Evolutionary conservation across 2,888 invertebrate species (phyloP).

Genomic region (Notodonta dromedarius): DNA sequence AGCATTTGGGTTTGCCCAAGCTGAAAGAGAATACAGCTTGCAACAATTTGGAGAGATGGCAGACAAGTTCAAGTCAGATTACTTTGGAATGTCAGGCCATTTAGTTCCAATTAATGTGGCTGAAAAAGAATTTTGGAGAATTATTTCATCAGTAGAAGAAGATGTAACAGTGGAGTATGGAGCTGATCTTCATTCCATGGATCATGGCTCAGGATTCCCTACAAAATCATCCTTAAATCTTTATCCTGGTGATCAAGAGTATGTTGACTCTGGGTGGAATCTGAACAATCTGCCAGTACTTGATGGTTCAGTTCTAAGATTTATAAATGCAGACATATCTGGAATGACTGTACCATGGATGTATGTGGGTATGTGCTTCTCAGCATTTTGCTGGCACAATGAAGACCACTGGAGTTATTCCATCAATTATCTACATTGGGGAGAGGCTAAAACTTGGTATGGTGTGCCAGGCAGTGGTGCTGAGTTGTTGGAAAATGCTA

Average conservation of each 20-base stretch:
- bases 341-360: constrained; percentile 91
- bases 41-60: constrained; percentile 92
- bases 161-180: constrained; percentile 92
- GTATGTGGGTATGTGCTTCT: constrained; percentile 94
- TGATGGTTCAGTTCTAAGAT: constrained; percentile 88
- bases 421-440: constrained; percentile 93
- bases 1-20: constrained; percentile 91
- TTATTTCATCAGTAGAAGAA: constrained; percentile 88
- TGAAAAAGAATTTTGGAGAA: constrained; percentile 91
- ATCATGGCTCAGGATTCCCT: constrained; percentile 91
- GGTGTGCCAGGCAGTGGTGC: constrained; percentile 89
- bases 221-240: constrained; percentile 86
- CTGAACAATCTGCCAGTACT: constrained; percentile 90
- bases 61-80: constrained; percentile 90
- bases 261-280: constrained; percentile 89
- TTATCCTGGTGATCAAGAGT: constrained; percentile 85
- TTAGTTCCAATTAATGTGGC: constrained; percentile 84
- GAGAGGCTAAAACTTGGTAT: constrained; percentile 93
- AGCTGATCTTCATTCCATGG: constrained; percentile 90
- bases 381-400: constrained; percentile 93
- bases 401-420: constrained; percentile 94
- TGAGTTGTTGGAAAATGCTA: constrained; percentile 87
- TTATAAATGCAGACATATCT: constrained; percentile 90
- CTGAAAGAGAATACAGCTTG: constrained; percentile 87
- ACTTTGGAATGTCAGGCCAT: constrained; percentile 89